Evolutionary conservation across 1,140 invertebrate species (phyloP).

Genomic region (Drosophila guanche): DNA sequence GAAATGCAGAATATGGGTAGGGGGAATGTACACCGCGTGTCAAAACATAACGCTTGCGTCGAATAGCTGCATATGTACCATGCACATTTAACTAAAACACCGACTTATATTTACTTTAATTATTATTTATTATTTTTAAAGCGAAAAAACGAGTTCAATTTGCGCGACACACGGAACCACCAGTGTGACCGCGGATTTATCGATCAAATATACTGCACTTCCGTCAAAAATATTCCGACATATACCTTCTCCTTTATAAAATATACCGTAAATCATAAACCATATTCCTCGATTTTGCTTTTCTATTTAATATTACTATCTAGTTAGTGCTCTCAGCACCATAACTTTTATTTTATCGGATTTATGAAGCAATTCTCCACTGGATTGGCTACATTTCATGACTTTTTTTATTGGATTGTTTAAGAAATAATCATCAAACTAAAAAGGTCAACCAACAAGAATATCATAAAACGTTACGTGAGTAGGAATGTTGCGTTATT

Average conservation of each 20-base stretch:
- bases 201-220: not conserved
- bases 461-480: no score
- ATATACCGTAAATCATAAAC: not conserved
- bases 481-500: no score
- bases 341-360: no score
- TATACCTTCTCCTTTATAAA: not conserved
- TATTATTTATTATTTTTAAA: slow-evolving; percentile 31
- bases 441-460: no score
- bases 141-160: slow-evolving; percentile 27
- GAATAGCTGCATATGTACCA: slow-evolving; percentile 20
- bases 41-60: slow-evolving; percentile 53
- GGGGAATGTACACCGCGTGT: slow-evolving; percentile 46
- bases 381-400: no score
- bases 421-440: no score
- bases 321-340: no score
- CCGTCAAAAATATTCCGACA: not conserved
- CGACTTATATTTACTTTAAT: slow-evolving; percentile 26
- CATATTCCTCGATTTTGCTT: no score
- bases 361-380: no score
- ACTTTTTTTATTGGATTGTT: no score
- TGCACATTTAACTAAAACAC: slow-evolving; percentile 54
- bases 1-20: slow-evolving; percentile 14
- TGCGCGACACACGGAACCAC: slow-evolving; percentile 6
- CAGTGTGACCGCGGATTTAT: slow-evolving; percentile 3
- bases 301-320: no score